Evolutionary conservation across 2,888 invertebrate species (phyloP), one percentile per base, ranked within the genome.

Genomic region (Pterostichus madidus): DNA sequence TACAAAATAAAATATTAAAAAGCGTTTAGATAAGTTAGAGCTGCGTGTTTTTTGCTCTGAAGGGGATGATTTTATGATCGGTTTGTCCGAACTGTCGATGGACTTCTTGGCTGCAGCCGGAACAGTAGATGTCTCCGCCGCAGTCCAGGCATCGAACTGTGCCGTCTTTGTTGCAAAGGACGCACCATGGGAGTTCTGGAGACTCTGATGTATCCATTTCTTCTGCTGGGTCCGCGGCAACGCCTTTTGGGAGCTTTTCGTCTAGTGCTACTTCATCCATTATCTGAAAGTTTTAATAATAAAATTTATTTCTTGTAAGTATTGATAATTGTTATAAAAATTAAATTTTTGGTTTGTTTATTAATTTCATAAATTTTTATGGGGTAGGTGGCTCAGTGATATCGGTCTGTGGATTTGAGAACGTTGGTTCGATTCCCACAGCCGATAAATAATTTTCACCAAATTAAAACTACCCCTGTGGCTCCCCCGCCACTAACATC

Each of bases 81-180:
- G 87, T 87, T 83, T 90, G 89, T 3, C 87, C 89, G 88, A 89
- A 89, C 76, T 87, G 87, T 85, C 87, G 87, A 88, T 94, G 95
- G 85, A 94, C 94, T 86, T 95, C 95, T 56, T 90, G 89, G 87
- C 93, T 97, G 88, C 98, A 98, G 81, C 90, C 89, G 11, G 91
- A 90, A 89, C 98, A 98, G 89, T 96, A 98, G 7, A 97, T 90
- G 88, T 97, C 97, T 52, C 92, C 93, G 84, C 92, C 93, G 89
- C 97, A 98, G 84, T 95, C 96, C 61, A 92, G 89, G 88, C 97
- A 98, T 75, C 94, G 91, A 84, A 94, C 90, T 7, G 90, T 91
- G 1, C 96, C 96, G 90, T 96, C 94, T 87, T 95, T 94, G 88
- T 96, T 96, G 88, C 97, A 98, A 85, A 97, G 94, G 85, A 95